Conservation (phyloP, 2,888 invertebrate species). For the Hydropsyche betteni region DNA sequence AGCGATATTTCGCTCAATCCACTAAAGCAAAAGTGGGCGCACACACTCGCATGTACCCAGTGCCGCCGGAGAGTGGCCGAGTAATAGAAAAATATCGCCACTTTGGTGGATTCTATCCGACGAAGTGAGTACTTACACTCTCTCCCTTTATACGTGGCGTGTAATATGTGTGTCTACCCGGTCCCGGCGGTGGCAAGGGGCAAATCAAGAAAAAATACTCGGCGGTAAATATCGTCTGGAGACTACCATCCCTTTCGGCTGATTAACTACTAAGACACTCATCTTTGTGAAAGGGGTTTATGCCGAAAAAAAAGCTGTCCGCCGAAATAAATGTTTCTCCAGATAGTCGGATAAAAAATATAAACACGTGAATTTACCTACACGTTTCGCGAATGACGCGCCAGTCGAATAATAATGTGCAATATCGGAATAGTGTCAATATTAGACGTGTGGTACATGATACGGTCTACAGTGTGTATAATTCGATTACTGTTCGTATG, state of each 20-base stretch:
- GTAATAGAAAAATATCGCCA: conserved; percentile 50
- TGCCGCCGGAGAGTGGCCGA: conserved; percentile 43
- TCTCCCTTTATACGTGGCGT: too few relatives aligned
- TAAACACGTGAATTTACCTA: too few relatives aligned
- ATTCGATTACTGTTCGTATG: conserved; percentile 7
- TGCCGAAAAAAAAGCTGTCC: too few relatives aligned
- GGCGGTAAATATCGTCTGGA: conserved; percentile 29
- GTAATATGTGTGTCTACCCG: background rate
- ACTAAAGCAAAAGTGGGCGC: conserved; percentile 46
- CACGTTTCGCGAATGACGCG: too few relatives aligned
- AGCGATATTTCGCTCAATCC: conserved; percentile 48
- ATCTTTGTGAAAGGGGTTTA: conserved; percentile 15
- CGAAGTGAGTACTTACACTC: background rate
- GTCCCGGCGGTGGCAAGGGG: conserved; percentile 13
- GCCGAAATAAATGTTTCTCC: too few relatives aligned
- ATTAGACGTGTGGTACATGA: conserved; percentile 10
- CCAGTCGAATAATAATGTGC: too few relatives aligned
- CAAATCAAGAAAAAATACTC: conserved; percentile 36
- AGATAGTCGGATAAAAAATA: too few relatives aligned
- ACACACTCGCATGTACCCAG: background rate
- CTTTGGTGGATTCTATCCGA: conserved; percentile 27
- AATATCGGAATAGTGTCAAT: conserved; percentile 11
- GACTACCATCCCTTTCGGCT: conserved; percentile 24
- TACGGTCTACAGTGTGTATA: conserved; percentile 8
- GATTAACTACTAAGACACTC: conserved; percentile 29